Conservation (phyloP, 2,113 vertebrate genomes). For the Istiophorus platypterus region DNA sequence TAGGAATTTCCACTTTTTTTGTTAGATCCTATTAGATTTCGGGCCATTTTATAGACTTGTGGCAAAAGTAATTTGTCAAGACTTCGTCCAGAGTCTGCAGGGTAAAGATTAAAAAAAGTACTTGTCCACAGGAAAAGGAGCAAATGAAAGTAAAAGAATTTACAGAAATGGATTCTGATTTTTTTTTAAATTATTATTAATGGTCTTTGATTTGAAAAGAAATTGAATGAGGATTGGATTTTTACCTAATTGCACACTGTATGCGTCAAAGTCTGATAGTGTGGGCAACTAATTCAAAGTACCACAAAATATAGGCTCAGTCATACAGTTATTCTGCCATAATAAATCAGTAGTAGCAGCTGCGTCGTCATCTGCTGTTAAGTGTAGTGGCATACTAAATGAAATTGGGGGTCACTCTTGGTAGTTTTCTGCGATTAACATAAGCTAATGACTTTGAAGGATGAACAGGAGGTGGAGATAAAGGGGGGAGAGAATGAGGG, state of each 20-base stretch:
- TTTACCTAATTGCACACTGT: not conserved
- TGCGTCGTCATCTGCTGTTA: constrained; percentile 68
- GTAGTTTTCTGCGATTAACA: constrained; percentile 78
- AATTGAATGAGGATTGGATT: not conserved
- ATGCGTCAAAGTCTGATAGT: not conserved
- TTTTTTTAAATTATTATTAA: not conserved
- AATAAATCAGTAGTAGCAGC: constrained; percentile 59
- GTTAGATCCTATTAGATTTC: constrained; percentile 4
- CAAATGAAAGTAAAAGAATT: not conserved
- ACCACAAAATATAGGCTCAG: constrained; percentile 18
- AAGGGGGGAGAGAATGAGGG: constrained; percentile 50
- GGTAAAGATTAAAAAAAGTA: not conserved
- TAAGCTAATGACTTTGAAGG: constrained; percentile 80
- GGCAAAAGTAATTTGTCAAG: not conserved
- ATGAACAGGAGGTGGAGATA: constrained; percentile 79
- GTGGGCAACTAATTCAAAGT: constrained; percentile 17
- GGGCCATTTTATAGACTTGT: not conserved
- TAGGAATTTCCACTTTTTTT: not conserved
- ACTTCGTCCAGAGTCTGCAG: not conserved
- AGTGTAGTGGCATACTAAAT: constrained; percentile 64
- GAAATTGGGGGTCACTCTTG: constrained; percentile 70
- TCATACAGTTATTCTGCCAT: constrained; percentile 53
- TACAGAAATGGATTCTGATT: not conserved
- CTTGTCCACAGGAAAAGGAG: not conserved
- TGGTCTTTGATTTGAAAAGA: too few relatives aligned